A percentile compares a stretch with the other conserved stretches of the same genome.
Conservation (phyloP, 2,888 invertebrate genomes). For the Sphinx pinastri region DNA sequence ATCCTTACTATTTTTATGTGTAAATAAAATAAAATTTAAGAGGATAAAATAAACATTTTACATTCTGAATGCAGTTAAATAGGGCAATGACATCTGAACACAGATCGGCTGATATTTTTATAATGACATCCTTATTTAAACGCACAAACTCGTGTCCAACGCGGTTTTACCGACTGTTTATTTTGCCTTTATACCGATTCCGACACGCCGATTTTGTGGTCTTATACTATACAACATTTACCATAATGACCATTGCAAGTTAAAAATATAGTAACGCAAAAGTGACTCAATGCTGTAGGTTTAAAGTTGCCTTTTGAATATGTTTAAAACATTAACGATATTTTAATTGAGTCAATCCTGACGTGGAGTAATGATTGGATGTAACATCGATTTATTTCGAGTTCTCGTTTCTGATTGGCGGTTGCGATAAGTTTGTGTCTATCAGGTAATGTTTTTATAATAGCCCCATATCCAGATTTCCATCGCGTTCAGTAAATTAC, state of each 20-base stretch:
- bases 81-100: slow-evolving; percentile 15
- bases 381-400: slow-evolving; percentile 83
- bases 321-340: slow-evolving; percentile 76
- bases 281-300: slow-evolving; percentile 48
- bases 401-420: slow-evolving; percentile 83
- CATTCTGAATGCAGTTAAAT: neutral
- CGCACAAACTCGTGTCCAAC: slow-evolving; percentile 60
- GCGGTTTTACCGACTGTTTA: slow-evolving; percentile 75
- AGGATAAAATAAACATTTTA: neutral
- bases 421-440: slow-evolving; percentile 80
- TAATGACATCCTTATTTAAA: slow-evolving; percentile 62
- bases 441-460: slow-evolving; percentile 80
- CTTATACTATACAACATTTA: slow-evolving; percentile 79
- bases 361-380: slow-evolving; percentile 84
- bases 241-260: slow-evolving; percentile 81
- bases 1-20: no score
- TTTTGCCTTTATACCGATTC: slow-evolving; percentile 81
- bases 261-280: slow-evolving; percentile 54
- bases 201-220: slow-evolving; percentile 82
- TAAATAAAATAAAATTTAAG: neutral
- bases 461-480: slow-evolving; percentile 62
- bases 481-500: slow-evolving; percentile 42
- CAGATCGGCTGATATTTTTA: slow-evolving; percentile 57
- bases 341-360: slow-evolving; percentile 84
- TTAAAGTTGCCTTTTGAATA: slow-evolving; percentile 66